phyloP scores from a whole-genome alignment of 2,888 invertebrate genomes.

The Polyploca ridens region DNA sequence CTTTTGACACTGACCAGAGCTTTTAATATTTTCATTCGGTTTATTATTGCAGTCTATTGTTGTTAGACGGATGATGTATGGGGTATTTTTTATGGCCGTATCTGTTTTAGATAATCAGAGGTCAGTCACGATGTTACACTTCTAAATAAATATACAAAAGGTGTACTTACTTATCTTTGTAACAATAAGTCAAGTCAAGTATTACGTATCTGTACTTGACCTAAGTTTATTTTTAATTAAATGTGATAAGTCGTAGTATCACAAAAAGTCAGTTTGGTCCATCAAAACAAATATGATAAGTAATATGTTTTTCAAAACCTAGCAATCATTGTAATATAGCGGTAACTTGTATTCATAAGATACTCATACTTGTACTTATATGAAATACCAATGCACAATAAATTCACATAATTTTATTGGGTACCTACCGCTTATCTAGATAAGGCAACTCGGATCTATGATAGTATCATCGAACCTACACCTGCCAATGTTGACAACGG shows the following conservation, averaged over 20 bases:
- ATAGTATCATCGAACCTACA: conserved; percentile 40
- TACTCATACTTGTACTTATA: too few species aligned
- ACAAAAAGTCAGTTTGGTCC: neutral
- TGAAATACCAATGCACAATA: neutral
- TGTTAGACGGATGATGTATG: conserved; percentile 57
- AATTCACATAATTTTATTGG: neutral
- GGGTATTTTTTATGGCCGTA: conserved; percentile 41
- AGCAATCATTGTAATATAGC: too few species aligned
- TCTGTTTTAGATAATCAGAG: conserved; percentile 45
- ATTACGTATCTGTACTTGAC: neutral
- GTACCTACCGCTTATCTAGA: conserved; percentile 26
- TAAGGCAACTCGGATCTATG: conserved; percentile 1
- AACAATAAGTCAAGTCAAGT: neutral
- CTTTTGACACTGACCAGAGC: conserved; percentile 36
- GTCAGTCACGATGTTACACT: conserved; percentile 35
- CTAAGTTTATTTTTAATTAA: neutral
- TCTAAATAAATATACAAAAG: conserved; percentile 8
- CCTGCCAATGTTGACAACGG: conserved; percentile 74
- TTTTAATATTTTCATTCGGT: conserved; percentile 34
- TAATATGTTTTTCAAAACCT: too few species aligned
- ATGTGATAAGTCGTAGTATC: neutral
- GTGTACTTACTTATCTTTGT: neutral
- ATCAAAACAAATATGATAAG: too few species aligned
- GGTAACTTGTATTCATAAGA: too few species aligned
- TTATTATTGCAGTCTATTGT: conserved; percentile 54